A percentile compares a stretch with the other conserved stretches of the same genome.
phyloP scores from a whole-genome alignment of 1,140 invertebrate genomes.

The Trissolcus basalis region DNA sequence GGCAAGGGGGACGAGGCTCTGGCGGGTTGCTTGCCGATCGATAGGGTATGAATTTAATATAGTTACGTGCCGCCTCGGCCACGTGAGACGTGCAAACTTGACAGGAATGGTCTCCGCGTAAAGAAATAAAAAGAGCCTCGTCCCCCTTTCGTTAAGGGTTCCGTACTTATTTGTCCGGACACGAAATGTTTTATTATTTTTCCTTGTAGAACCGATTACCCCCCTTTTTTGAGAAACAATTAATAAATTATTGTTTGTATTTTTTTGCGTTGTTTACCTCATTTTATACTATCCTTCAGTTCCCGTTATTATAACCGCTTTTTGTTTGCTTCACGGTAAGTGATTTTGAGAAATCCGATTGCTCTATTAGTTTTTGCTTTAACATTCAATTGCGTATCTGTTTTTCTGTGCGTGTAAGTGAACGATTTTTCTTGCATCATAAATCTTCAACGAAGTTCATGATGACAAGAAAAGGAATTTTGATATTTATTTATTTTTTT shows the following conservation, averaged over 20 bases:
- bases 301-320: slow-evolving; percentile 57
- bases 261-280: slow-evolving; percentile 63
- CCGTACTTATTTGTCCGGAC: slow-evolving; percentile 72
- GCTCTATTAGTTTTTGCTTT: slow-evolving; percentile 56
- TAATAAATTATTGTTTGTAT: slow-evolving; percentile 78
- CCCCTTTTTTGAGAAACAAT: slow-evolving; percentile 68
- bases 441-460: too few relatives aligned
- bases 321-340: slow-evolving; percentile 69
- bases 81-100: too few relatives aligned
- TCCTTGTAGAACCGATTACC: slow-evolving; percentile 67
- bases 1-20: slow-evolving; percentile 45
- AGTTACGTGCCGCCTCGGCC: too few relatives aligned
- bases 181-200: slow-evolving; percentile 70
- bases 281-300: slow-evolving; percentile 54
- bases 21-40: slow-evolving; percentile 2
- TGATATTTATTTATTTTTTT: too few relatives aligned
- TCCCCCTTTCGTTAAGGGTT: slow-evolving; percentile 54
- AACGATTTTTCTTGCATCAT: too few relatives aligned
- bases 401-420: slow-evolving; percentile 18
- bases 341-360: slow-evolving; percentile 57
- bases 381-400: slow-evolving; percentile 29
- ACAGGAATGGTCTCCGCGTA: too few relatives aligned
- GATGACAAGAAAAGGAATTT: too few relatives aligned
- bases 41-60: neutral
- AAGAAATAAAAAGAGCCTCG: too few relatives aligned